phyloP scores from a whole-genome alignment of 2,888 invertebrate genomes.

The Hydrotaea diabolus region DNA sequence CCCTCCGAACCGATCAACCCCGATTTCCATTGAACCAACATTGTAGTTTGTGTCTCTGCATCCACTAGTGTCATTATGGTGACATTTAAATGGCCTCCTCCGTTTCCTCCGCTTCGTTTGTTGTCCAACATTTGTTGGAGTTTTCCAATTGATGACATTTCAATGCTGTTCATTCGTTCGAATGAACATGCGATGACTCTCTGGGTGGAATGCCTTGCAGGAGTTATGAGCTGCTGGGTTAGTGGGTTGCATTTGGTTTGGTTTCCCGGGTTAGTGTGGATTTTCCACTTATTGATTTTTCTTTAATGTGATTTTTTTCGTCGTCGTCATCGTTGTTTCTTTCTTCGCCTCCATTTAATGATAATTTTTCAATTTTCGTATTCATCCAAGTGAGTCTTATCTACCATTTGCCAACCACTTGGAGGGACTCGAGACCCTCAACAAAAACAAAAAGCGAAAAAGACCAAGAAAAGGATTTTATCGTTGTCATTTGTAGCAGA shows the following conservation, averaged over 20 bases:
- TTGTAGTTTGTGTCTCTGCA: background rate
- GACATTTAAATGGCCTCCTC: constrained; percentile 54
- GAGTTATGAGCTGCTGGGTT: background rate
- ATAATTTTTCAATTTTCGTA: constrained; percentile 35
- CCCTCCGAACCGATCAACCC: background rate
- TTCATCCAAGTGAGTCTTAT: constrained; percentile 24
- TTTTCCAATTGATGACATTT: constrained; percentile 16
- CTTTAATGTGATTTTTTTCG: background rate
- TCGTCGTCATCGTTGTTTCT: too few species aligned
- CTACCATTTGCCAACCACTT: background rate
- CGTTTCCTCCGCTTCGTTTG: background rate
- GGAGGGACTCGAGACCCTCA: background rate
- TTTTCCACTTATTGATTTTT: constrained; percentile 26
- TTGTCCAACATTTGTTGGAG: background rate
- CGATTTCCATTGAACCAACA: too few species aligned
- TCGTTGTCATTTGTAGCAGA: constrained; percentile 36
- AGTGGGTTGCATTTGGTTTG: background rate
- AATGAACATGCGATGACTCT: background rate
- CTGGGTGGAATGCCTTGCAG: background rate
- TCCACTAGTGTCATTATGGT: constrained; percentile 53
- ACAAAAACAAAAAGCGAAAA: background rate
- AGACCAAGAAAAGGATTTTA: background rate
- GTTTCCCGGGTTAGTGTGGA: background rate
- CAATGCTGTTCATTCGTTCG: background rate
- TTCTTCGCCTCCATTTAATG: constrained; percentile 12